Percentiles rank a stretch among this genome's conserved stretches.
These are phyloP conservation scores for Notocelia uddmanniana DNA, from an alignment of 2,888 invertebrate species.

Conservation along the genomic window DNA sequence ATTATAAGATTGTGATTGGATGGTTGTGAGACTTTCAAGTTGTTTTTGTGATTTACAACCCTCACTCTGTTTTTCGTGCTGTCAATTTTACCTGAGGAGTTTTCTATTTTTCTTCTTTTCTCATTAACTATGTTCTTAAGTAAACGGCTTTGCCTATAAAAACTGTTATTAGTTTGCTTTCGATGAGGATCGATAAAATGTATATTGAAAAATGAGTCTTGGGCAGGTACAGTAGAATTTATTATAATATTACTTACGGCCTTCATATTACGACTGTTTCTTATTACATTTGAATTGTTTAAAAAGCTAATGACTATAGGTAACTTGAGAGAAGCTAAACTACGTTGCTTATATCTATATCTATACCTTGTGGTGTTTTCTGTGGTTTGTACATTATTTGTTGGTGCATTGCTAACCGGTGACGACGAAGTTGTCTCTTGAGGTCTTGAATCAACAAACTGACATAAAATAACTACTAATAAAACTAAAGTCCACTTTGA, in stretches of 20 bases:
- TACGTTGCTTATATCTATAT: slow-evolving; percentile 54
- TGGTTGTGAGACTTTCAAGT: slow-evolving; percentile 42
- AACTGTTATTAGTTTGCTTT: slow-evolving; percentile 23
- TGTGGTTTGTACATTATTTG: slow-evolving; percentile 60
- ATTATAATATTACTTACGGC: not conserved
- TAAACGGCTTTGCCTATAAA: slow-evolving; percentile 35
- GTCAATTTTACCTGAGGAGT: slow-evolving; percentile 53
- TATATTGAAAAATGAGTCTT: not conserved
- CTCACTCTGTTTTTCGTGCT: slow-evolving; percentile 50
- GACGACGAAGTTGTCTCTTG: slow-evolving; percentile 61
- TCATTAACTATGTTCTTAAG: slow-evolving; percentile 37
- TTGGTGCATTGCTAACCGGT: slow-evolving; percentile 50
- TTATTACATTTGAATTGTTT: slow-evolving; percentile 29
- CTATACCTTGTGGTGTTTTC: slow-evolving; percentile 76
- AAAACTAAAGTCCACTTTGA: slow-evolving; percentile 79
- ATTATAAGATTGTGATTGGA: slow-evolving; percentile 43
- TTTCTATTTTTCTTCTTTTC: slow-evolving; percentile 51
- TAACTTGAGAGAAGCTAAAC: slow-evolving; percentile 41
- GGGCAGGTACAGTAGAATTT: not conserved
- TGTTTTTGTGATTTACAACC: slow-evolving; percentile 48
- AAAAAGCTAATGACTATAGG: slow-evolving; percentile 34
- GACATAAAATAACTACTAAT: slow-evolving; percentile 71
- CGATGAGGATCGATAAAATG: slow-evolving; percentile 15
- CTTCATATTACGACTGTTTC: not conserved
- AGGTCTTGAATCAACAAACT: slow-evolving; percentile 71